Base-by-base conservation (phyloP, 2,888 invertebrate species). In the Harmothoe impar region DNA sequence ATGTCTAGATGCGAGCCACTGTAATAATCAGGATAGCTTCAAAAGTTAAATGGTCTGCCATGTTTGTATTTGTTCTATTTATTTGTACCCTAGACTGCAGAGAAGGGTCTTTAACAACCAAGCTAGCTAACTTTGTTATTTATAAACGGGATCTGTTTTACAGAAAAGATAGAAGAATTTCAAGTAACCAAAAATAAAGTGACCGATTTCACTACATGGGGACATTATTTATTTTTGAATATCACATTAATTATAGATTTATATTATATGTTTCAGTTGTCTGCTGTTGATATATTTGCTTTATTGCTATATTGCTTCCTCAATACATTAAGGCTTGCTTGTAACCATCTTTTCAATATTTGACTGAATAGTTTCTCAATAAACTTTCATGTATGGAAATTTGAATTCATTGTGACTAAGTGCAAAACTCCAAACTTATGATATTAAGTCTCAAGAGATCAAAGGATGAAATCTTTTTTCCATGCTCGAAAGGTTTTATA, bases 161-260 rank as follows among this genome's bases (percentile, higher is more conserved):
- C 43, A 43, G 43, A 43, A 43, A 43, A 43, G 5, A 10, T 3
- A 3, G 10, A 43, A 43, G 5, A 43, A 7, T 43, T 43, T 43
- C 10, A 3, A 43, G 43, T 43, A 43, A 43, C 43, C 43, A 43
- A 43, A n/a, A 43, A 43, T 10, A 43, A 43, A 43, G 43, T 43
- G 43, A 43, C 43, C n/a, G n/a, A 43, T 43, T 43, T 43, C 43
- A 43, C 43, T 7, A 43, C 43, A 43, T 43, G 10, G 43, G 31
- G 77, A 77, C 31, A 77, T 31, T 81, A 81, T 81, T 81, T 81
- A 43, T 81, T 81, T 81, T 10, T 81, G 20, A 77, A 35, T 81
- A 43, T 81, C 33, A 29, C n/a, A n/a, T n/a, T n/a, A 15, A 81
- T 35, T 81, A 81, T 81, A 81, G 20, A 20, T 81, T 1, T 77